Evolutionary conservation across 2,797 vertebrate species (phyloP).

Genomic region (Setipinna tenuifilis): DNA sequence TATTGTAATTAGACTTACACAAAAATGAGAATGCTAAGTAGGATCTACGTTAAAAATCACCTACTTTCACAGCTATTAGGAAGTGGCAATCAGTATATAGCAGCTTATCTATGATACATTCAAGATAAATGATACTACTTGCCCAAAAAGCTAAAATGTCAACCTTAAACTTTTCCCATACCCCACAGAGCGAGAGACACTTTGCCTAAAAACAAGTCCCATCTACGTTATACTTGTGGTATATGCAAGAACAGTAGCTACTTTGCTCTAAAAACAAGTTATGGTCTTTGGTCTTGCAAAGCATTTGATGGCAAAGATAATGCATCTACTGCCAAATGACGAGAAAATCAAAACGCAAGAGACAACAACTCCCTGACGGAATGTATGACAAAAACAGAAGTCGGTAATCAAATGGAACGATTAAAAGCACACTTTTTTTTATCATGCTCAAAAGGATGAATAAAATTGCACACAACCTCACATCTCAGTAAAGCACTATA

Average conservation of each 20-base stretch:
- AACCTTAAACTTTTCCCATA: conserved; percentile 76
- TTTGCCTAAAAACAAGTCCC: conserved; percentile 55
- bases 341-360: conserved; percentile 57
- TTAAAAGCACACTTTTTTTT: conserved; percentile 68
- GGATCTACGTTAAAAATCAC: conserved; percentile 88
- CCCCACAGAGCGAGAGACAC: not conserved
- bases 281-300: conserved; percentile 99
- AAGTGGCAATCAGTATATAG: conserved; percentile 99
- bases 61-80: conserved; percentile 99
- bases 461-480: conserved; percentile 87
- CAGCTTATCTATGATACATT: conserved; percentile 99
- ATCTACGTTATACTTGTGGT: conserved; percentile 88
- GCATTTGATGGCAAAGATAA: conserved; percentile 17
- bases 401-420: conserved; percentile 78
- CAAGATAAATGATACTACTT: conserved; percentile 96
- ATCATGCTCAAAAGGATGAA: conserved; percentile 82
- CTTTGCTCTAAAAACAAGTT: conserved; percentile 89
- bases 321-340: conserved; percentile 78
- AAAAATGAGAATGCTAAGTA: conserved; percentile 87
- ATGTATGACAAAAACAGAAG: conserved; percentile 92
- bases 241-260: conserved; percentile 88
- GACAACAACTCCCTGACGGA: conserved; percentile 91
- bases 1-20: conserved; percentile 85
- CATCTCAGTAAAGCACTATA: conserved; percentile 87
- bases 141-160: conserved; percentile 89